Evolutionary conservation across 2,888 invertebrate species (phyloP).

Genomic region (Plutella xylostella): DNA sequence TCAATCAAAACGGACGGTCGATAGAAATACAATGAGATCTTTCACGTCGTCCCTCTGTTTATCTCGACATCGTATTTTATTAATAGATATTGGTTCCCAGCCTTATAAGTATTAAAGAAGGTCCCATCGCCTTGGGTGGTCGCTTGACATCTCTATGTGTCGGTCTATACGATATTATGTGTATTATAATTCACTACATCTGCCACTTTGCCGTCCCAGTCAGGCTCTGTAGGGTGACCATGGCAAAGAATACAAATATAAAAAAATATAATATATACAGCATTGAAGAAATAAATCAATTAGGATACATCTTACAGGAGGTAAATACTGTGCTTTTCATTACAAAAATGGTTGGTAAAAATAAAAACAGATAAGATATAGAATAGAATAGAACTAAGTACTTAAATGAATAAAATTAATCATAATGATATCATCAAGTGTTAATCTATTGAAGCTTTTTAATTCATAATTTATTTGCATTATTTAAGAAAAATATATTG

Average conservation of each 20-base stretch:
- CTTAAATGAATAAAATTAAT: too few relatives aligned
- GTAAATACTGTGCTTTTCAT: too few relatives aligned
- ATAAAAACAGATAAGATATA: too few relatives aligned
- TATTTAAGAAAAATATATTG: too few relatives aligned
- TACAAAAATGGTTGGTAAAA: too few relatives aligned
- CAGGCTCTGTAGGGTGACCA: conserved; percentile 23
- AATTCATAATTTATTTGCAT: too few relatives aligned
- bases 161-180: background rate
- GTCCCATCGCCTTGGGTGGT: conserved; percentile 44
- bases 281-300: too few relatives aligned
- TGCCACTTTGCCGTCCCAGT: conserved; percentile 36
- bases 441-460: too few relatives aligned
- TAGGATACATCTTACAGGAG: too few relatives aligned
- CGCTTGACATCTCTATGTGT: conserved; percentile 47
- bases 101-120: background rate
- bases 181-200: conserved; percentile 58
- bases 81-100: conserved; percentile 6
- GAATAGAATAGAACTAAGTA: too few relatives aligned
- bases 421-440: too few relatives aligned
- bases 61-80: conserved; percentile 5
- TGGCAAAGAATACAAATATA: background rate
- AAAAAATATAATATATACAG: too few relatives aligned
- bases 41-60: background rate
- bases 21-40: background rate
- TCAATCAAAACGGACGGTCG: conserved; percentile 1